Evolutionary conservation across 2,113 vertebrate species (phyloP), one percentile per base, ranked within the genome.

Genomic region (Scophthalmus maximus): DNA sequence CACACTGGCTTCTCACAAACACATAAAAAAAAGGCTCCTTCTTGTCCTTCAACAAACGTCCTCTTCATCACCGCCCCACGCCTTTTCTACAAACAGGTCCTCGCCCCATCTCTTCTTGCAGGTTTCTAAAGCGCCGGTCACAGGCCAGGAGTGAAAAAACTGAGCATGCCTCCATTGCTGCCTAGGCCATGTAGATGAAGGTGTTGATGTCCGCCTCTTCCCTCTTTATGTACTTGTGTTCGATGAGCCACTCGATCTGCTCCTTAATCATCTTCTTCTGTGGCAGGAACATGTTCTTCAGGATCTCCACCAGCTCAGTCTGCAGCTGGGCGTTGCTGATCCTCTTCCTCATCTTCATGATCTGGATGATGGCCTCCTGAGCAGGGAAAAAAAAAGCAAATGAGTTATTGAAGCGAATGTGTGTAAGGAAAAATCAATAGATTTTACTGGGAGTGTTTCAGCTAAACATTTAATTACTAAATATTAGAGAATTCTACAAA

Each of bases 191-290:
- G 81, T 99, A 99, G 84, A 98, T 95, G 93, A 98, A 99, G 71
- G 96, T 99, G 93, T 99, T 99, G 93, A 98, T 96, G 91, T 98
- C 96, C 0, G 94, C 92, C 87, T 98, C 97, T 53, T 98, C 96
- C 90, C 97, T 96, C 92, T 96, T 94, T 89, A 98, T 98, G 87
- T 98, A 98, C 80, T 98, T 98, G 95, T 98, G 97, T 87, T 99
- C 97, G 82, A 99, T 98, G 85, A 99, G 97, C 97, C 97, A 99
- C 87, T 99, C 97, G 0, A 99, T 99, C 90, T 99, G 97, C 91
- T 98, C 97, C 92, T 99, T 99, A 92, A 99, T 99, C 97, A 99
- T 99, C 93, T 99, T 99, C 94, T 98, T 99, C 89, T 99, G 97
- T 53, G 97, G 97, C 87, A 99, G 95, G 78, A 99, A 99, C 97